These are phyloP conservation scores for Poeciliopsis presidionis DNA, from an alignment of 2,797 vertebrate species.

Conservation along the genomic window DNA sequence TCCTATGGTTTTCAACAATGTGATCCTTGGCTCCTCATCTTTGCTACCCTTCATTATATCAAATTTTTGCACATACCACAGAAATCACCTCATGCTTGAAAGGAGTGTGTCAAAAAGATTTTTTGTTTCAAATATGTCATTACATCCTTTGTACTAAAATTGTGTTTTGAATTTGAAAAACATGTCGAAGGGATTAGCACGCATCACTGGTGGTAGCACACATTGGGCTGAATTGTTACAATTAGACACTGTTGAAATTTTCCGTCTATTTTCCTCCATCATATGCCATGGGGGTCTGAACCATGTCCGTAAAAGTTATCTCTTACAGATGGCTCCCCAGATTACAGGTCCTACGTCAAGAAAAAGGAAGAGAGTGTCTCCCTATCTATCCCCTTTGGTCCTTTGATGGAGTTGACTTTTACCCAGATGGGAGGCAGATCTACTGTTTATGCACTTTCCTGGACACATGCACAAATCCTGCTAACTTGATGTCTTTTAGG, in stretches of 20 bases:
- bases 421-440: conserved; percentile 58
- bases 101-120: background rate
- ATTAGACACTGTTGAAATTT: background rate
- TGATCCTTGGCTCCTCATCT: background rate
- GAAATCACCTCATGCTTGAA: background rate
- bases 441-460: conserved; percentile 9
- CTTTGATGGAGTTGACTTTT: conserved; percentile 38
- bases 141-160: background rate
- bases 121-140: background rate
- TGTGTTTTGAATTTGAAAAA: background rate
- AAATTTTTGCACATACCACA: background rate
- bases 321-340: background rate
- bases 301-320: background rate
- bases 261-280: background rate
- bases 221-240: background rate
- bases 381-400: background rate
- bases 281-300: background rate
- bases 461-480: background rate
- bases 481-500: background rate
- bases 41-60: background rate
- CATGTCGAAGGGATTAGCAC: background rate
- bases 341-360: background rate
- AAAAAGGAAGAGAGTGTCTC: background rate
- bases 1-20: no score
- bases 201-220: background rate